These are phyloP conservation scores for Portevinia maculata DNA, from an alignment of 2,888 invertebrate species.

Conservation along the genomic window DNA sequence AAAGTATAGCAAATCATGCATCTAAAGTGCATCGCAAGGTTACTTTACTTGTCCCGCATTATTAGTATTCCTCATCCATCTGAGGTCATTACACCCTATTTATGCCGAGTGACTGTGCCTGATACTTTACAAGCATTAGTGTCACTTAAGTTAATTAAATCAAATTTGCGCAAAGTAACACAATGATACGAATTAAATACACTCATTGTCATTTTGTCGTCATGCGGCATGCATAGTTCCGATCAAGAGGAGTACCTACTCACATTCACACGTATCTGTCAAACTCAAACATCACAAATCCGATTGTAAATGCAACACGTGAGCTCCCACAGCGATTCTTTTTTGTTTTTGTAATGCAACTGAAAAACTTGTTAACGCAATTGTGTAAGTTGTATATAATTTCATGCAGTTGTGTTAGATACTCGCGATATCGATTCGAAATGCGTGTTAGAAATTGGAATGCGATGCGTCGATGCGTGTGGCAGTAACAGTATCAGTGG, in stretches of 20 bases:
- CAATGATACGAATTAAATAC: not conserved
- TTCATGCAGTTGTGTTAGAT: not conserved
- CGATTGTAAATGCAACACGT: constrained; percentile 30
- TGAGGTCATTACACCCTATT: constrained; percentile 49
- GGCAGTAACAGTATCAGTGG: not conserved
- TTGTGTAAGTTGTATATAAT: constrained; percentile 21
- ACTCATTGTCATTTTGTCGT: constrained; percentile 42
- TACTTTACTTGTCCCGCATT: constrained; percentile 39
- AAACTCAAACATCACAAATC: not conserved
- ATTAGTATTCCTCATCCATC: constrained; percentile 35
- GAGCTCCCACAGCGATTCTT: constrained; percentile 6
- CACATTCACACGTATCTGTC: not conserved
- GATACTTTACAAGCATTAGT: constrained; percentile 45
- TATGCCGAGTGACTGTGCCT: constrained; percentile 13
- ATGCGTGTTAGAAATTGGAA: constrained; percentile 14
- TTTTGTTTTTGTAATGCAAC: constrained; percentile 5
- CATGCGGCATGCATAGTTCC: constrained; percentile 8
- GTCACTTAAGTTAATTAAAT: constrained; percentile 52
- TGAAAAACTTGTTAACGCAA: constrained; percentile 27
- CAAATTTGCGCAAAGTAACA: constrained; percentile 28
- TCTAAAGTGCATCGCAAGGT: constrained; percentile 45
- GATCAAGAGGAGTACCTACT: too few relatives aligned
- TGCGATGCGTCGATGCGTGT: constrained; percentile 29
- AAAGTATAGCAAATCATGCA: constrained; percentile 10
- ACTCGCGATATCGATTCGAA: not conserved